Conservation (phyloP, 2,888 invertebrate species). For the Andrena camellia region DNA sequence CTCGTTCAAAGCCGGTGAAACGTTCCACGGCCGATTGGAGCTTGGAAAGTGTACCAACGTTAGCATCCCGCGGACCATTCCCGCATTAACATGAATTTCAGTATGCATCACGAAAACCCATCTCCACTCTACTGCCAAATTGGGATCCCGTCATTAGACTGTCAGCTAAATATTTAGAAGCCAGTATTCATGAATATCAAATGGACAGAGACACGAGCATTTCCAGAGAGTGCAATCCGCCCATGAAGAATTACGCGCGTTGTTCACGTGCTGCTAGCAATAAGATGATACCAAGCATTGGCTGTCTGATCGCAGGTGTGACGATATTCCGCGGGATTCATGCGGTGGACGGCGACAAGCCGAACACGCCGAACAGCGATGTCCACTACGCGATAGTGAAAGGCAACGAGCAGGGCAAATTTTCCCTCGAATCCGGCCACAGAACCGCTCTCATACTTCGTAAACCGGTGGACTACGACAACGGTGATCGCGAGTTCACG, state of each 20-base stretch:
- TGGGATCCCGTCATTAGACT: too few relatives aligned
- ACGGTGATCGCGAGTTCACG: constrained; percentile 91
- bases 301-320: constrained; percentile 87
- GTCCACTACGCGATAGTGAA: constrained; percentile 92
- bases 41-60: constrained; percentile 12
- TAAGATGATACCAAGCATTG: constrained; percentile 2
- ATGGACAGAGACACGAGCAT: too few relatives aligned
- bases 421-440: constrained; percentile 92
- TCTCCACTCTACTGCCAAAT: too few relatives aligned
- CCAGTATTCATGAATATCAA: too few relatives aligned
- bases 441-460: constrained; percentile 91
- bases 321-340: constrained; percentile 93
- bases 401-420: constrained; percentile 91
- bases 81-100: too few relatives aligned
- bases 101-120: too few relatives aligned
- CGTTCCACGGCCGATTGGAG: constrained; percentile 1
- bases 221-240: too few relatives aligned
- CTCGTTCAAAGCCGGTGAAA: background rate
- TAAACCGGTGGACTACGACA: constrained; percentile 92
- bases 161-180: too few relatives aligned
- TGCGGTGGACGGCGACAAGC: constrained; percentile 94
- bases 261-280: too few relatives aligned
- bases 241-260: too few relatives aligned
- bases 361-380: constrained; percentile 95
- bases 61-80: too few relatives aligned